phyloP scores from a whole-genome alignment of 2,888 invertebrate genomes.

The Meliscaeva auricollis region DNA sequence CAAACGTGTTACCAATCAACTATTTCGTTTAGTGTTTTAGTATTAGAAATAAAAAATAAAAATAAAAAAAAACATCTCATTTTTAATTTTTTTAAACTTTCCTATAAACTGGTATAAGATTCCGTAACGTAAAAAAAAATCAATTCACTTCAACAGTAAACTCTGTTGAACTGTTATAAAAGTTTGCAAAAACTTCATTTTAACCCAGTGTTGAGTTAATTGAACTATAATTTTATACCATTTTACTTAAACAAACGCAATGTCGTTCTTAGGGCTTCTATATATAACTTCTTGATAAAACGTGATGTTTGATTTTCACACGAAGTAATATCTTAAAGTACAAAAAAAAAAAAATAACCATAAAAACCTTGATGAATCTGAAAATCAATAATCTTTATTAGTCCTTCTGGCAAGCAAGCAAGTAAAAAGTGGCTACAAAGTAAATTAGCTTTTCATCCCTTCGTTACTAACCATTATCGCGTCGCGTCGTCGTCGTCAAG shows the following conservation, averaged over 20 bases:
- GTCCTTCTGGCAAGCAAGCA: background rate
- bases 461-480: background rate
- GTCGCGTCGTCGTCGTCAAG: background rate
- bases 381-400: slow-evolving; percentile 15
- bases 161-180: no score
- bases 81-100: no score
- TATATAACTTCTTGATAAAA: background rate
- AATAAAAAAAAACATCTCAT: no score
- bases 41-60: no score
- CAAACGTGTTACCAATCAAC: no score
- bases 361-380: background rate
- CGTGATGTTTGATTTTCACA: slow-evolving; percentile 3
- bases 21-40: no score
- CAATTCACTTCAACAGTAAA: no score
- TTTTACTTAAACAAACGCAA: background rate
- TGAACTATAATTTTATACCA: background rate
- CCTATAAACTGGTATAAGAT: no score
- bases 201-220: no score
- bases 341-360: background rate
- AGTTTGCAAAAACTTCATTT: no score
- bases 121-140: no score
- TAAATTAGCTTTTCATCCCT: slow-evolving; percentile 21
- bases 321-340: background rate
- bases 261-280: no score
- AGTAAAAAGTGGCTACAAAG: slow-evolving; percentile 9